Percentiles rank a stretch among this genome's conserved stretches.
These are phyloP conservation scores for Hirtodrosophila duncani DNA, from an alignment of 2,888 invertebrate species.

Conservation along the genomic window DNA sequence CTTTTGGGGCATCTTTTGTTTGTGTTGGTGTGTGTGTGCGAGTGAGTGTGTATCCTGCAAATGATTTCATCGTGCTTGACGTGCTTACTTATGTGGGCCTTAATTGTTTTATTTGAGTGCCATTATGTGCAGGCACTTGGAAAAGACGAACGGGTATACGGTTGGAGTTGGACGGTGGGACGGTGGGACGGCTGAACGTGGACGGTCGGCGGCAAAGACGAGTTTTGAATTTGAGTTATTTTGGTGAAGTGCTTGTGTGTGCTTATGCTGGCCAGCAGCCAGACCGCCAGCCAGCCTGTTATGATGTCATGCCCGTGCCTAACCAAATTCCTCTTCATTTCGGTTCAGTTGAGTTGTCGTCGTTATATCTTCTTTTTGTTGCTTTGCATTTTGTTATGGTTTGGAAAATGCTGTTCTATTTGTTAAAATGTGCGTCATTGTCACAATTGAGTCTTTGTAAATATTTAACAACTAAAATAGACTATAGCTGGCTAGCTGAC, in stretches of 20 bases:
- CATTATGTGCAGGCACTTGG: constrained; percentile 68
- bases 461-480: constrained; percentile 42
- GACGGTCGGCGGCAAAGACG: constrained; percentile 15
- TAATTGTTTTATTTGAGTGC: constrained; percentile 70
- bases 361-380: constrained; percentile 8
- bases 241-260: constrained; percentile 22
- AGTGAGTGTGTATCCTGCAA: constrained; percentile 52
- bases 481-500: no score
- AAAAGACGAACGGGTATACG: constrained; percentile 6
- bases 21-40: constrained; percentile 5
- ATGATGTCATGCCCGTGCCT: constrained; percentile 61
- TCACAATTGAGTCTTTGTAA: constrained; percentile 49
- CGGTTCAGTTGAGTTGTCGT: constrained; percentile 8
- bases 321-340: constrained; percentile 56
- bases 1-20: constrained; percentile 50
- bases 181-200: constrained; percentile 1
- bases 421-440: constrained; percentile 61
- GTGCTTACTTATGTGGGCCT: constrained; percentile 67
- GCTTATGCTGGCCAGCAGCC: constrained; percentile 62
- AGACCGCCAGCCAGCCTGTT: constrained; percentile 49
- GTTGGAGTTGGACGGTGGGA: constrained; percentile 2
- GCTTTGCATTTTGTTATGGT: constrained; percentile 22
- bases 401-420: constrained; percentile 58
- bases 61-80: constrained; percentile 64
- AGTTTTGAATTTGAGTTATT: constrained; percentile 18